Evolutionary conservation across 1,140 invertebrate species (phyloP), one percentile per base, ranked within the genome.

Genomic region (Dinothrombium tinctorium): DNA sequence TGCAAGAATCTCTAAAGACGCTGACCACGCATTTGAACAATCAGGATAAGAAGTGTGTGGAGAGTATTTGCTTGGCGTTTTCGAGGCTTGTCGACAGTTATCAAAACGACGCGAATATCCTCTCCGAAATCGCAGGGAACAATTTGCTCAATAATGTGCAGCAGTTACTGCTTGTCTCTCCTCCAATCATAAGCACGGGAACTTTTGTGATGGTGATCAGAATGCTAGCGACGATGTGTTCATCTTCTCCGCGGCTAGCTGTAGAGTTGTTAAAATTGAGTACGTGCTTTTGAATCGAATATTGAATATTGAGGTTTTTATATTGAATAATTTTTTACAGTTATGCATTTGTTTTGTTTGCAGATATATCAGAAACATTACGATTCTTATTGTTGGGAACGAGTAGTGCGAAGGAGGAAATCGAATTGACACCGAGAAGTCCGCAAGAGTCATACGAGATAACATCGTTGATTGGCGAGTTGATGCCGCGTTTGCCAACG

Each of bases 11-110:
- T 33, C 60, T 96, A 33, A 69, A 79, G 4, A 61, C 90, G 33
- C 61, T 96, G 6, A 83, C 83, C 21, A 74, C 71, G 37, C 67
- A 83, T 55, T 61, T 95, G 1, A 78, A 77, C 2, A 83, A 90
- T 59, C 82, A 86, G 60, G 92, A 98, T 59, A 95, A 95, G 56
- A 95, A 94, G 53, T 89, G 84, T 48, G 82, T 95, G 12, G 92
- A 96, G 55, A 86, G 82, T 55, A 83, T 94, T 5, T 96, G 90
- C 52, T 68, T 87, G 38, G 86, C 89, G 17, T 95, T 98, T 60
- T 60, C 56, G 47, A 70, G 92, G 14, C 64, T 99, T 8, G 86
- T 96, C 1, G 92, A 99, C 51, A 90, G 86, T 58, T 89, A 89
- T 58, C 86, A 94, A 55, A 70, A 76, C 51, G 86, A 96, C 57